These are phyloP conservation scores for Sphenodon punctatus DNA, from an alignment of 2,797 vertebrate species.

Conservation along the genomic window DNA sequence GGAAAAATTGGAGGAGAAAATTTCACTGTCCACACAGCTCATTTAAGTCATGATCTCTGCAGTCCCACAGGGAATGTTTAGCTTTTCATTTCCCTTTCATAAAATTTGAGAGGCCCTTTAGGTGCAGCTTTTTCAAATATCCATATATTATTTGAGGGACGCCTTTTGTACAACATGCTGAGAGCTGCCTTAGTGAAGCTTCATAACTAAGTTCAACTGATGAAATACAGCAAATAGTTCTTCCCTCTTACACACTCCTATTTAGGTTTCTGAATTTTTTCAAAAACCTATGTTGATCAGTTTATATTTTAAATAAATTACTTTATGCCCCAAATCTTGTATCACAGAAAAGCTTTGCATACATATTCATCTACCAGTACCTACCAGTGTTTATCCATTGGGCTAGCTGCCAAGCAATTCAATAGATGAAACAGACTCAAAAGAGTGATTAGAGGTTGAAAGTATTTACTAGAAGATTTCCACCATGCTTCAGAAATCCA, in stretches of 20 bases:
- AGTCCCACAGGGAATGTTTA: slow-evolving; percentile 12
- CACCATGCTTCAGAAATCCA: slow-evolving; percentile 8
- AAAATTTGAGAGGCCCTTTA: slow-evolving; percentile 39
- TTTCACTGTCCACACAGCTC: slow-evolving; percentile 3
- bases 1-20: slow-evolving; percentile 33
- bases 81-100: slow-evolving; percentile 45
- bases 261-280: background rate
- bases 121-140: slow-evolving; percentile 50
- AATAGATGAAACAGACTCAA: background rate
- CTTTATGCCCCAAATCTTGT: background rate
- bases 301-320: background rate
- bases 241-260: background rate
- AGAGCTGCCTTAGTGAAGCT: background rate
- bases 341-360: background rate
- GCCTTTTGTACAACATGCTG: background rate
- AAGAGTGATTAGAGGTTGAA: slow-evolving; percentile 18
- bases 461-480: slow-evolving; percentile 27
- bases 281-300: background rate
- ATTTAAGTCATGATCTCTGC: slow-evolving; percentile 24
- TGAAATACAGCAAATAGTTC: background rate
- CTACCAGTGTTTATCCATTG: slow-evolving; percentile 8
- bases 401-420: slow-evolving; percentile 40
- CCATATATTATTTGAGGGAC: slow-evolving; percentile 24
- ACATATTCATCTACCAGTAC: slow-evolving; percentile 5
- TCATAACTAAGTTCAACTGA: slow-evolving; percentile 2